phyloP scores from a whole-genome alignment of 2,113 vertebrate species.

The Bothrops jararaca region DNA sequence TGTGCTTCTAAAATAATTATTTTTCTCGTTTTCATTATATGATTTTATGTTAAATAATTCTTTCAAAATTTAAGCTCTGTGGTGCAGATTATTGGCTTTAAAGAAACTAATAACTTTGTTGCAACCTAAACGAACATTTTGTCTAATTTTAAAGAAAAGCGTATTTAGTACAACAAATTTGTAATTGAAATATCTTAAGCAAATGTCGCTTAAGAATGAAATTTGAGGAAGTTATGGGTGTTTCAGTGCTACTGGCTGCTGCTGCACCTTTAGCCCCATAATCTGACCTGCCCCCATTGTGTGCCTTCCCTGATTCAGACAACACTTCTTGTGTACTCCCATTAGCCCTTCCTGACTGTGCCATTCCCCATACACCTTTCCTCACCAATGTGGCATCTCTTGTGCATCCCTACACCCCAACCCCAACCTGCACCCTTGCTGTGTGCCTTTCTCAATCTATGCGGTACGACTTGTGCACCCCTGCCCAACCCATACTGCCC shows the following conservation, averaged over 20 bases:
- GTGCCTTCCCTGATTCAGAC: not conserved
- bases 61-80: not conserved
- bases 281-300: not conserved
- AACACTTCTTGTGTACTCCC: not conserved
- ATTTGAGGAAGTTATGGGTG: not conserved
- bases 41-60: not conserved
- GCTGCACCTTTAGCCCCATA: not conserved
- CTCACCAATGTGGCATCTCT: not conserved
- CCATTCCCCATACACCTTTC: not conserved
- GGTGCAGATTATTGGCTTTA: not conserved
- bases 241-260: not conserved
- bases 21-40: slow-evolving; percentile 22
- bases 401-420: not conserved
- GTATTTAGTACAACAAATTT: not conserved
- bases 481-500: not conserved
- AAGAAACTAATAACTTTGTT: not conserved
- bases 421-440: no score
- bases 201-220: not conserved
- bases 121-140: not conserved
- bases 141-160: not conserved
- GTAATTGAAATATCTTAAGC: not conserved
- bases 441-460: no score
- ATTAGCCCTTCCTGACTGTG: no score
- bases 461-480: no score
- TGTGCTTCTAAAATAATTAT: slow-evolving; percentile 52